Conservation (phyloP, 2,888 invertebrate genomes). For the Thymelicus lineola region DNA sequence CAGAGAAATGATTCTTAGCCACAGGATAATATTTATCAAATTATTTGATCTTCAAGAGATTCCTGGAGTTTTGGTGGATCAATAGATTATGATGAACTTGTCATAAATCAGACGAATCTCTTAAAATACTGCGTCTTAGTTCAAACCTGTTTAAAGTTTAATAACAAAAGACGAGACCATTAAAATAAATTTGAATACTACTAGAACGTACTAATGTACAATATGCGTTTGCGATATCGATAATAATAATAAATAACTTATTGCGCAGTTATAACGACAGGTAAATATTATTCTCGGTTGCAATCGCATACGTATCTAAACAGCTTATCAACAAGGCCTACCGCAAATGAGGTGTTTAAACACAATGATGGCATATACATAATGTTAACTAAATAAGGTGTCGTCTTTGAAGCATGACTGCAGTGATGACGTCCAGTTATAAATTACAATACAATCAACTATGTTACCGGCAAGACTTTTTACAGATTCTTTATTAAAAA, state of each 20-base stretch:
- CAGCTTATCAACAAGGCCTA: constrained; percentile 27
- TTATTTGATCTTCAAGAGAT: no score
- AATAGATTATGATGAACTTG: no score
- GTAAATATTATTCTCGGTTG: constrained; percentile 19
- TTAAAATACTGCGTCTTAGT: no score
- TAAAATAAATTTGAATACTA: not conserved
- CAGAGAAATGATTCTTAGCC: no score
- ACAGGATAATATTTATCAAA: no score
- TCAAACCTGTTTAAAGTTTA: no score
- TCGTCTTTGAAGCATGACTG: not conserved
- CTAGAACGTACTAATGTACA: not conserved
- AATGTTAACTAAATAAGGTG: no score
- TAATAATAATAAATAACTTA: constrained; percentile 5
- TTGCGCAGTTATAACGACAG: constrained; percentile 25
- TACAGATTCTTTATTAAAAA: no score
- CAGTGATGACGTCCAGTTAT: not conserved
- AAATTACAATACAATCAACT: not conserved
- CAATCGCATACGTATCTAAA: constrained; percentile 13
- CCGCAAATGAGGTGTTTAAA: constrained; percentile 1
- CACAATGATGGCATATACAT: not conserved
- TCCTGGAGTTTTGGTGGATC: no score
- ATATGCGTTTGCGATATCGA: not conserved
- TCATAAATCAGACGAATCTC: no score
- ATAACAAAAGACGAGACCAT: not conserved
- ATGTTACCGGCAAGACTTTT: no score